A percentile compares a stretch with the other conserved stretches of the same genome.
Conservation (phyloP, 2,888 invertebrate species). For the Clitarchus hookeri region DNA sequence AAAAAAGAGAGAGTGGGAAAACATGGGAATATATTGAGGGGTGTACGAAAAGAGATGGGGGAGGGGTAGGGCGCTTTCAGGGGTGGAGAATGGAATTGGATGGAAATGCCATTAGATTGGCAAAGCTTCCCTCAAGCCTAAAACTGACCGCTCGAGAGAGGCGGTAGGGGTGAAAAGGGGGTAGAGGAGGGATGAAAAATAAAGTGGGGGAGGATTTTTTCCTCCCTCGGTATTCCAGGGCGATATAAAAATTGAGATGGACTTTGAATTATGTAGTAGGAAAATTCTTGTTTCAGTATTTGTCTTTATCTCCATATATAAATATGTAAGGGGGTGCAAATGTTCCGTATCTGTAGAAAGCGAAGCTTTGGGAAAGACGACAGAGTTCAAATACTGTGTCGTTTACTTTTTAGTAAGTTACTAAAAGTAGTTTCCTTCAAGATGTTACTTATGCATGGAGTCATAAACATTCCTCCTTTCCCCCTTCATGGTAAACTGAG, state of each 20-base stretch:
- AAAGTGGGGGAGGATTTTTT: constrained; percentile 31
- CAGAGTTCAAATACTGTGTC: not conserved
- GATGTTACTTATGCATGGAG: not conserved
- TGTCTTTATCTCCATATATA: constrained; percentile 38
- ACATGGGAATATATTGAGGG: constrained; percentile 2
- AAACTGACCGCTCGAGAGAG: constrained; percentile 34
- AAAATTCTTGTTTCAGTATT: constrained; percentile 32
- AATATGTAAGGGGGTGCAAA: constrained; percentile 33
- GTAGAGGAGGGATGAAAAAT: constrained; percentile 17
- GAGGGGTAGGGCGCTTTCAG: constrained; percentile 18
- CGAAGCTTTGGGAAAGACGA: not conserved
- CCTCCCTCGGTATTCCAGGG: constrained; percentile 47
- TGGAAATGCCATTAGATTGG: constrained; percentile 39
- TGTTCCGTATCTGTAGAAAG: not conserved
- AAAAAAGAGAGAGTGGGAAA: constrained; percentile 29
- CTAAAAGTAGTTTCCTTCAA: not conserved
- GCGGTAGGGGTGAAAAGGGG: not conserved
- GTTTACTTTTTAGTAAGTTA: not conserved
- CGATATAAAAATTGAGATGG: constrained; percentile 59
- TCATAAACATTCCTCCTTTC: too few species aligned
- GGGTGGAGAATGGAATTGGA: constrained; percentile 38
- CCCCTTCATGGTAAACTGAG: too few species aligned
- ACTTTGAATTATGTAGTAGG: constrained; percentile 59
- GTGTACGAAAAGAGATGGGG: constrained; percentile 1
- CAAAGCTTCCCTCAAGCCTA: constrained; percentile 36